Conservation (phyloP, 2,113 vertebrate species). For the Turnix velox region DNA sequence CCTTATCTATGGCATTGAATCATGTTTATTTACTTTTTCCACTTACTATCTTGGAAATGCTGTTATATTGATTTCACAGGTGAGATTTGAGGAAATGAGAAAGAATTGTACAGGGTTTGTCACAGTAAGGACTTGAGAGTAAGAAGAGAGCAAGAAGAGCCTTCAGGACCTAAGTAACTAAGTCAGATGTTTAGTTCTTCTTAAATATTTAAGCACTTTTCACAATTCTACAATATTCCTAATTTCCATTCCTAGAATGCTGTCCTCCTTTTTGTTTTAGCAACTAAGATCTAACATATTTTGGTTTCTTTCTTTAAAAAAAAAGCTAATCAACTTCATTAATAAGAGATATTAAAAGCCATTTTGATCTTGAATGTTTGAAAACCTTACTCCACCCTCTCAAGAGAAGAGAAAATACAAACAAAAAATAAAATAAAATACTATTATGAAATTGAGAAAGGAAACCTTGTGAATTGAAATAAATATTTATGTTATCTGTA, state of each 20-base stretch:
- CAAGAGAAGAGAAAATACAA: neutral
- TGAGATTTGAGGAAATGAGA: neutral
- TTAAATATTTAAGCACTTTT: neutral
- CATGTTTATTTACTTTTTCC: neutral
- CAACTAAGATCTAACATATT: neutral
- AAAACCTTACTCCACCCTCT: neutral
- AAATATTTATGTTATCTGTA: neutral
- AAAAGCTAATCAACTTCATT: neutral
- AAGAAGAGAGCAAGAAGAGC: too few species aligned
- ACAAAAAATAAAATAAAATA: neutral
- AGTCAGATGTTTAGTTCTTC: neutral
- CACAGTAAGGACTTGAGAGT: neutral
- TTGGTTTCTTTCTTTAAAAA: neutral
- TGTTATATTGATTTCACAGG: neutral
- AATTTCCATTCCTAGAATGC: neutral
- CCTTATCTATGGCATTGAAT: neutral
- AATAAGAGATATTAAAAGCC: neutral
- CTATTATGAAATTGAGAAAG: neutral
- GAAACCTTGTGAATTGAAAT: neutral
- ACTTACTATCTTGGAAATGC: neutral
- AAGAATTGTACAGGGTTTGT: neutral
- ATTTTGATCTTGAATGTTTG: neutral
- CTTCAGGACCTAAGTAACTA: too few species aligned
- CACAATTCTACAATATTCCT: neutral
- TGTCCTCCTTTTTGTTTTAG: accelerated